Evolutionary conservation across 2,113 vertebrate genomes (phyloP).

Genomic region (Hyperoodon ampullatus): DNA sequence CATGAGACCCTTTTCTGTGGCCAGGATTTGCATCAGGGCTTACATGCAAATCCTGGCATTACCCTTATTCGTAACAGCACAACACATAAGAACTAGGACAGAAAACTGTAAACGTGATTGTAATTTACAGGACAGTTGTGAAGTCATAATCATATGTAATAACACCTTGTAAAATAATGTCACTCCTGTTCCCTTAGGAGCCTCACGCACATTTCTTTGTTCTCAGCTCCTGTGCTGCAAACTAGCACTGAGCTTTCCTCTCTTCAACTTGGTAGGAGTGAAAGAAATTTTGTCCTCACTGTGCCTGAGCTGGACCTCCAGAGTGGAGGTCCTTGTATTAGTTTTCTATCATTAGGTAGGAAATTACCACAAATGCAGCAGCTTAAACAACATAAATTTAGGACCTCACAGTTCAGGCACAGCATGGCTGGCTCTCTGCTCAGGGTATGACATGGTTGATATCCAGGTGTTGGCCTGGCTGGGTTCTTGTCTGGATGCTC

Average conservation of each 20-base stretch:
- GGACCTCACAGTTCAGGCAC: background rate
- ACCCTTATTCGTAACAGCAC: background rate
- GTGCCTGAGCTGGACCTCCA: background rate
- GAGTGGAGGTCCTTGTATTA: background rate
- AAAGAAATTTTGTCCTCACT: background rate
- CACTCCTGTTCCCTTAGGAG: background rate
- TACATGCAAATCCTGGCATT: background rate
- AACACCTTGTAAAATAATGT: conserved; percentile 40
- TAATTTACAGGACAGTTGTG: conserved; percentile 8
- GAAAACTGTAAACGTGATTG: background rate
- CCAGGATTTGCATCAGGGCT: background rate
- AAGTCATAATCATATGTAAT: conserved; percentile 36
- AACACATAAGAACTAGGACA: background rate
- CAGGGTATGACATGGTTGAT: background rate
- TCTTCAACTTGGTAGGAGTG: background rate
- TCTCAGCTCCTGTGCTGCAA: background rate
- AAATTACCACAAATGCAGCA: background rate
- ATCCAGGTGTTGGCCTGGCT: background rate
- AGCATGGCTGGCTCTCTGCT: background rate
- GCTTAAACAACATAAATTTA: background rate
- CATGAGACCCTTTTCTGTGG: background rate
- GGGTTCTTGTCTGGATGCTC: background rate
- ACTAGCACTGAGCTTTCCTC: background rate
- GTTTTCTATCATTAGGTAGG: background rate
- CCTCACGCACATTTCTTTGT: conserved; percentile 5